Percentiles rank a stretch among this genome's conserved stretches.
Conservation (phyloP, 2,797 vertebrate species). For the Rhynchotus rufescens region DNA sequence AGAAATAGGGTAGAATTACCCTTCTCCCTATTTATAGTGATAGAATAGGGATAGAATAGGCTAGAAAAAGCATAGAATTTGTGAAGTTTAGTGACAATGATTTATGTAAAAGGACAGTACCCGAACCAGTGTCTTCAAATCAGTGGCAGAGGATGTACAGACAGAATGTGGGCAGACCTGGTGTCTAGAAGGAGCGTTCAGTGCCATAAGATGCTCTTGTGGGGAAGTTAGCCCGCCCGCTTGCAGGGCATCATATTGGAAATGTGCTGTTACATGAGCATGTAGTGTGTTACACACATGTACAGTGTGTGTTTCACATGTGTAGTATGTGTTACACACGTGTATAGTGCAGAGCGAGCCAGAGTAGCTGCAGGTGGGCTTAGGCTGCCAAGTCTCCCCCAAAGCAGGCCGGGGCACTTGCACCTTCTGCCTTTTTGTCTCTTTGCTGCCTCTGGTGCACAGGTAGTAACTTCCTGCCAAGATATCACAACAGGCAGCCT, state of each 20-base stretch:
- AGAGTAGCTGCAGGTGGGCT: not conserved
- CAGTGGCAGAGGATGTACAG: not conserved
- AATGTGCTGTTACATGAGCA: not conserved
- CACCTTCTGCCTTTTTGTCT: not conserved
- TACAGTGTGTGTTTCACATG: not conserved
- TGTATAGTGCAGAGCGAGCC: not conserved
- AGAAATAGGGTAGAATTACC: too few species aligned
- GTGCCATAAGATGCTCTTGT: not conserved
- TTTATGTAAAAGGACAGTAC: not conserved
- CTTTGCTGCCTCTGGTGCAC: not conserved
- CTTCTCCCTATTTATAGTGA: too few species aligned
- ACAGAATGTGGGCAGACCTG: not conserved
- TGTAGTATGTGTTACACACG: too few species aligned
- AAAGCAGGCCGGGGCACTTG: not conserved
- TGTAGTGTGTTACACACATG: too few species aligned
- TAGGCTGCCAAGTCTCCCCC: not conserved
- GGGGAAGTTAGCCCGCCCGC: not conserved
- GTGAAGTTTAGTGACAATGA: not conserved
- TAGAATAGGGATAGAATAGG: too few species aligned
- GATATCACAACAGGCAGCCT: not conserved
- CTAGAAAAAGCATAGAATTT: not conserved
- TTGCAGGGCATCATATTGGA: not conserved
- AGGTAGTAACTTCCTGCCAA: not conserved
- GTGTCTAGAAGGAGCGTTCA: not conserved
- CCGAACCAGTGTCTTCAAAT: not conserved